Percentiles rank a stretch among this genome's conserved stretches.
Evolutionary conservation across 2,113 vertebrate genomes (phyloP).

Genomic region (Heptranchias perlo): DNA sequence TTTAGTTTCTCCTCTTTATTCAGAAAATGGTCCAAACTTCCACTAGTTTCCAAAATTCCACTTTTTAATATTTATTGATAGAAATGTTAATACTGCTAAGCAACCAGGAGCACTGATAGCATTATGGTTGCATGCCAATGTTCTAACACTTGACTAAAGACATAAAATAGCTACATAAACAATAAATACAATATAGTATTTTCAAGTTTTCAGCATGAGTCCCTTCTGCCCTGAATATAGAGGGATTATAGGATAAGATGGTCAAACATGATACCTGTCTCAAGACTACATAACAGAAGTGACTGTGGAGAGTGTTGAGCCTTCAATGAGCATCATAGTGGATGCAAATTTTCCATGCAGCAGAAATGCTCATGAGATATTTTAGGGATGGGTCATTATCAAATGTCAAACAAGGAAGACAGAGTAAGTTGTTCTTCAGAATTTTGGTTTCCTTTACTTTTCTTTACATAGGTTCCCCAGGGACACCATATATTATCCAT

Average conservation of each 20-base stretch:
- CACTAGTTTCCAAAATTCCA: not conserved
- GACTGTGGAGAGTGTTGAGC: not conserved
- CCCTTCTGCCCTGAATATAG: not conserved
- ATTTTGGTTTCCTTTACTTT: not conserved
- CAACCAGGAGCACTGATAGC: not conserved
- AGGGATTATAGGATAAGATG: not conserved
- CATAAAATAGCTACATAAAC: not conserved
- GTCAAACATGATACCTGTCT: not conserved
- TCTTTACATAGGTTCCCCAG: not conserved
- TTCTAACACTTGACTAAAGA: not conserved
- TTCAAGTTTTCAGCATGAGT: not conserved
- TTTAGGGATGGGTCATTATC: not conserved
- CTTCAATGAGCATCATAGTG: not conserved
- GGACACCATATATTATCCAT: not conserved
- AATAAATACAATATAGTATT: not conserved
- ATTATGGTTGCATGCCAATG: not conserved
- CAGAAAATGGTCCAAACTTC: not conserved
- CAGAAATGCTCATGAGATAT: not conserved
- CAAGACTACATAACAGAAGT: not conserved
- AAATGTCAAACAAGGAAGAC: not conserved
- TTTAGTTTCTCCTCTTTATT: conserved; percentile 4
- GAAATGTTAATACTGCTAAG: not conserved
- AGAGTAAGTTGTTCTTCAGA: not conserved
- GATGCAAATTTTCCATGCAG: not conserved
- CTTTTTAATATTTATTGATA: not conserved